Conservation (phyloP, 2,888 invertebrate genomes). For the Sphecodes monilicornis region DNA sequence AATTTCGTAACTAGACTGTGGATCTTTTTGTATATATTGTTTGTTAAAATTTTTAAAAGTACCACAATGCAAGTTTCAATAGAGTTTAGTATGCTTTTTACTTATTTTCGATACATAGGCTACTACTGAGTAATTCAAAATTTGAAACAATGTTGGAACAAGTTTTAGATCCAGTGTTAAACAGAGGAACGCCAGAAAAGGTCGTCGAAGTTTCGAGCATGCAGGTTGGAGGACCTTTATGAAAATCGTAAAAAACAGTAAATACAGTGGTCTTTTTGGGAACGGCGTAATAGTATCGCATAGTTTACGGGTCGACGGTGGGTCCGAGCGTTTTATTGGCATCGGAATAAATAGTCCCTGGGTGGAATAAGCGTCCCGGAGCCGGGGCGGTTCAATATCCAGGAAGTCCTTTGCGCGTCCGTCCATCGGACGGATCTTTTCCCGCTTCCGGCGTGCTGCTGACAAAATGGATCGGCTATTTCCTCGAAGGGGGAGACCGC, state of each 20-base stretch:
- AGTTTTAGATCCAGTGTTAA: neutral
- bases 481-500: constrained; percentile 62
- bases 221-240: neutral
- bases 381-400: constrained; percentile 35
- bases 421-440: constrained; percentile 66
- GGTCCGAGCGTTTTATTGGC: neutral
- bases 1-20: no score
- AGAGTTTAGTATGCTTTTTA: no score
- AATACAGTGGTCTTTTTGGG: neutral
- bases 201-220: neutral
- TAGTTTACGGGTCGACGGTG: neutral
- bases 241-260: neutral
- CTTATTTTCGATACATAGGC: no score
- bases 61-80: no score
- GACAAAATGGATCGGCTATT: constrained; percentile 73
- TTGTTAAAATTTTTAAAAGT: no score
- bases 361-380: constrained; percentile 25
- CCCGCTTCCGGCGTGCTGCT: constrained; percentile 66
- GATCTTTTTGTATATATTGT: no score
- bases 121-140: no score
- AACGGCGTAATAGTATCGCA: neutral
- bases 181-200: neutral
- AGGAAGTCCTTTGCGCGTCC: constrained; percentile 72
- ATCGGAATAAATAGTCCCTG: constrained; percentile 40
- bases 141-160: no score